Evolutionary conservation across 2,888 invertebrate genomes (phyloP).

Genomic region (Dynastes maya): DNA sequence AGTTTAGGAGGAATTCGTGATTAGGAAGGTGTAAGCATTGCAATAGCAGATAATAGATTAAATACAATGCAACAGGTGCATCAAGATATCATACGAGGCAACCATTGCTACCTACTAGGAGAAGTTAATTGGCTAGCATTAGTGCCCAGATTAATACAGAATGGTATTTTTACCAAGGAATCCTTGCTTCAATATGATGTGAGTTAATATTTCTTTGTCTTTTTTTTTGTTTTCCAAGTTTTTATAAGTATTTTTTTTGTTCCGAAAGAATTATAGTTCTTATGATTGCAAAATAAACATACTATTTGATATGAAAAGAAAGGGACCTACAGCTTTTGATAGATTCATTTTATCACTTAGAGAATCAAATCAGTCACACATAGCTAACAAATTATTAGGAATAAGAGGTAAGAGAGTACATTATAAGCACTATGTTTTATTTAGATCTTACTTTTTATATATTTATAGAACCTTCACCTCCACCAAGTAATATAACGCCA

Average conservation of each 20-base stretch:
- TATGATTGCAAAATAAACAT: conserved; percentile 29
- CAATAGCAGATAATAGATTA: background rate
- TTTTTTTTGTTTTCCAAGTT: background rate
- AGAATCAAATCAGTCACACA: conserved; percentile 40
- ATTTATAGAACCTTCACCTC: conserved; percentile 5
- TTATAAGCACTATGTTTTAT: background rate
- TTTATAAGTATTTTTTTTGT: background rate
- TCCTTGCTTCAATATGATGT: conserved; percentile 37
- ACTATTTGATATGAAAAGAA: conserved; percentile 30
- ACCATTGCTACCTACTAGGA: conserved; percentile 39
- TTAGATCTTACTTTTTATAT: background rate
- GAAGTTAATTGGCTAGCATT: conserved; percentile 43
- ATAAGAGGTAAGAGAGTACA: conserved; percentile 30
- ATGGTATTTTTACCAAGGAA: conserved; percentile 42
- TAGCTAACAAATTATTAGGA: conserved; percentile 47
- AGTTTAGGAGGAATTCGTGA: too few species aligned
- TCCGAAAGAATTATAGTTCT: conserved; percentile 27
- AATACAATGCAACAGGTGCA: conserved; percentile 44
- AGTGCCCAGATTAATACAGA: conserved; percentile 45
- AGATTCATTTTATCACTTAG: conserved; percentile 38
- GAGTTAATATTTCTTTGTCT: conserved; percentile 2
- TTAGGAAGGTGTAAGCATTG: too few species aligned
- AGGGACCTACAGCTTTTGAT: conserved; percentile 47
- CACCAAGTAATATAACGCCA: conserved; percentile 10
- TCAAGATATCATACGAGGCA: conserved; percentile 42